Conservation (phyloP, 1,140 invertebrate genomes). For the Lysiphlebus fabarum region DNA sequence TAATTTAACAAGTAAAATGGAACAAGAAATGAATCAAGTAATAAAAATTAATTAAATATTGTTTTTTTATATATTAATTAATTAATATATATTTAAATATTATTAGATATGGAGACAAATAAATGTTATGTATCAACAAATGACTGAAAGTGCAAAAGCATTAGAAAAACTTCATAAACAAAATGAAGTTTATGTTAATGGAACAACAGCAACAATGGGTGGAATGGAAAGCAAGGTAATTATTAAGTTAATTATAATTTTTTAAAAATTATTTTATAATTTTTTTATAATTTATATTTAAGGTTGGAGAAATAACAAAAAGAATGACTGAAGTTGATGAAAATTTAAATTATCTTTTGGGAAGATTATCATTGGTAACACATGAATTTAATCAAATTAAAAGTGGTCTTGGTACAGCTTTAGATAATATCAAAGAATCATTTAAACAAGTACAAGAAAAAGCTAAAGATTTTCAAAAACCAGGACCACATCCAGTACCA, state of each 20-base stretch:
- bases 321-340: slow-evolving; percentile 78
- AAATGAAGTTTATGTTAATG: slow-evolving; percentile 77
- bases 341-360: slow-evolving; percentile 82
- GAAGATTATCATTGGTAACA: slow-evolving; percentile 74
- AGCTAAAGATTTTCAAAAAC: slow-evolving; percentile 47
- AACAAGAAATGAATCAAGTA: slow-evolving; percentile 74
- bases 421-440: slow-evolving; percentile 69
- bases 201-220: slow-evolving; percentile 75
- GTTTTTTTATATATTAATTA: no score
- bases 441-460: slow-evolving; percentile 67
- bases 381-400: slow-evolving; percentile 86
- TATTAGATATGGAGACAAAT: slow-evolving; percentile 76
- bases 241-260: neutral
- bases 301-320: slow-evolving; percentile 73
- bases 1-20: slow-evolving; percentile 75
- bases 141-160: slow-evolving; percentile 70
- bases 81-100: slow-evolving; percentile 1
- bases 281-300: no score
- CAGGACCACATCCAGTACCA: slow-evolving; percentile 45
- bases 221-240: slow-evolving; percentile 76
- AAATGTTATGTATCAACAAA: slow-evolving; percentile 82
- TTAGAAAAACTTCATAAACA: slow-evolving; percentile 74
- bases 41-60: slow-evolving; percentile 25
- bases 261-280: neutral
- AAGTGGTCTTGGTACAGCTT: slow-evolving; percentile 65